Evolutionary conservation across 1,140 invertebrate genomes (phyloP).

Genomic region (Tetramorium alpestre): DNA sequence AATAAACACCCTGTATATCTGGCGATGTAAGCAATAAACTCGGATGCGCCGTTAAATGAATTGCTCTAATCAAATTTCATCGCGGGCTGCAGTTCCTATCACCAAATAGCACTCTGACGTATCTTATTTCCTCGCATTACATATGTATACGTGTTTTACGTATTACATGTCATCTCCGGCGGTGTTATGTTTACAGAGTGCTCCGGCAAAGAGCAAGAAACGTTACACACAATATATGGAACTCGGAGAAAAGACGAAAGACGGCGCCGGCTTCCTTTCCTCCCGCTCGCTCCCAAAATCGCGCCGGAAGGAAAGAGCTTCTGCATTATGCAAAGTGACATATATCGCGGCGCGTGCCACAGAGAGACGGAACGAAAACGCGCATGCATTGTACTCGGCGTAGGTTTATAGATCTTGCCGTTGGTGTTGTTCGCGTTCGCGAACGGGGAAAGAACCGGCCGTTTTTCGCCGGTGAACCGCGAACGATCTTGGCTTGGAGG

Average conservation of each 20-base stretch:
- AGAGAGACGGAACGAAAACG: neutral
- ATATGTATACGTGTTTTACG: conserved; percentile 60
- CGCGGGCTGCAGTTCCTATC: neutral
- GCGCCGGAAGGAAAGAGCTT: conserved; percentile 59
- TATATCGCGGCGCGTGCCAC: conserved; percentile 48
- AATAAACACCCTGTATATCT: neutral
- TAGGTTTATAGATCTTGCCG: conserved; percentile 15
- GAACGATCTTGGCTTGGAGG: neutral
- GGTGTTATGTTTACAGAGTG: conserved; percentile 57
- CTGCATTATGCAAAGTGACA: conserved; percentile 57
- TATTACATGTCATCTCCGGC: conserved; percentile 46
- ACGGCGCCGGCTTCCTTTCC: neutral
- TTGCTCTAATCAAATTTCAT: conserved; percentile 32
- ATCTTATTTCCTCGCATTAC: conserved; percentile 60
- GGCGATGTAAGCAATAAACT: neutral
- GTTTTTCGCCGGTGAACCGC: conserved; percentile 21
- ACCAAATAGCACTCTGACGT: conserved; percentile 19
- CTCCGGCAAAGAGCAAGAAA: conserved; percentile 41
- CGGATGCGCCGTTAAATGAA: conserved; percentile 12
- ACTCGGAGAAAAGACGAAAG: conserved; percentile 47
- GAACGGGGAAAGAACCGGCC: conserved; percentile 22
- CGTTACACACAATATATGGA: conserved; percentile 55
- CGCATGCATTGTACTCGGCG: conserved; percentile 35
- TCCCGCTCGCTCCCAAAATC: conserved; percentile 26
- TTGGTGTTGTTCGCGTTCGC: neutral